Evolutionary conservation across 2,888 invertebrate species (phyloP).

Genomic region (Ornithoptera alexandrae): DNA sequence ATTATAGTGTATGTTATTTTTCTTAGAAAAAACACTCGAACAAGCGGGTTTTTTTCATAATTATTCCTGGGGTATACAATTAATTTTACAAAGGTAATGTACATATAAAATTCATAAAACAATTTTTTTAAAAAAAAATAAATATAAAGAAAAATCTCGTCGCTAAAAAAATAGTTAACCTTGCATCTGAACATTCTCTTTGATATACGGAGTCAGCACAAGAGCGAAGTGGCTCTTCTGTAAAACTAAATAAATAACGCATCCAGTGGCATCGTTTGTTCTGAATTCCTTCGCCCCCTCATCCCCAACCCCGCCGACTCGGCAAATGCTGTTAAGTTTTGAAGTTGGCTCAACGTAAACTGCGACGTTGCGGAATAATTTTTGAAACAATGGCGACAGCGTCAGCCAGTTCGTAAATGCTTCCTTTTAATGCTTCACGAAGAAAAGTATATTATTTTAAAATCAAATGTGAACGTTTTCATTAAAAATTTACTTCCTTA

Average conservation of each 20-base stretch:
- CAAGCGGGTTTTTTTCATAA: no score
- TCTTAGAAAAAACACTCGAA: no score
- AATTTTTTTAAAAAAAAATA: no score
- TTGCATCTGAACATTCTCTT: conserved; percentile 12
- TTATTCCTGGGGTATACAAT: no score
- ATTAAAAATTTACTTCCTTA: no score
- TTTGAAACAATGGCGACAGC: conserved; percentile 11
- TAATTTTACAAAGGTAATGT: no score
- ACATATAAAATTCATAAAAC: no score
- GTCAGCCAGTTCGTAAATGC: conserved; percentile 20
- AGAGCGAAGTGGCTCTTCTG: conserved; percentile 29
- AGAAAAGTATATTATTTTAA: neutral
- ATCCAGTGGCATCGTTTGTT: conserved; percentile 34
- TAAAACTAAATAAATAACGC: conserved; percentile 51
- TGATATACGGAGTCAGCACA: conserved; percentile 16
- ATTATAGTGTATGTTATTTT: no score
- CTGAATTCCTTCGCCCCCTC: conserved; percentile 2
- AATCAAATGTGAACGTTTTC: no score
- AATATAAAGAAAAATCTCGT: no score
- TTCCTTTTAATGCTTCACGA: conserved; percentile 10
- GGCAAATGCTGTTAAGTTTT: conserved; percentile 16
- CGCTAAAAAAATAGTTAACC: no score
- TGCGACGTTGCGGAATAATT: conserved; percentile 14
- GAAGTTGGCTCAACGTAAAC: conserved; percentile 19
- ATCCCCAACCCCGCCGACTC: conserved; percentile 6